Base-by-base conservation (phyloP, 2,797 vertebrate species). In the Tamandua tetradactyla region DNA sequence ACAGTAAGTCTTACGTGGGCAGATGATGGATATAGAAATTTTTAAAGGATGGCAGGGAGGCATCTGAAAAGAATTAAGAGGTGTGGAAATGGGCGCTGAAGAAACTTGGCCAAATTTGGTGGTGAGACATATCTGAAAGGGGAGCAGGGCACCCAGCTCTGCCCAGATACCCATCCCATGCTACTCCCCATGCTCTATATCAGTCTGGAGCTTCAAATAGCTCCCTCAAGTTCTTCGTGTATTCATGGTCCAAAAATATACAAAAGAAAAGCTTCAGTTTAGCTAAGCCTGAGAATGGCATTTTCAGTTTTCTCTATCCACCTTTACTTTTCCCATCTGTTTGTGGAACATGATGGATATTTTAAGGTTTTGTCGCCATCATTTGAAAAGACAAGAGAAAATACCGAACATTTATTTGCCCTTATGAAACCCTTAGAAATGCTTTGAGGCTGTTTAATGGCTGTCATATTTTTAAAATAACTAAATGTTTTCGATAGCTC, bases 71-170 rank as follows among this genome's bases (percentile, higher is more conserved):
- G 55, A 17, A 23, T 7, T 30, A 40, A 68, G 42, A 72, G 22
- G 3, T 15, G 3, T 27, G 44, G 61, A 10, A 3, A 52, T 1
- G 7, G 18, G 20, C 30, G 2, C 11, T 1, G 18, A 44, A 27
- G 18, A 30, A 5, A 37, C 13, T 13, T 22, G 18, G 17, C 23
- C 74, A 7, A 5, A 42, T 14, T 59, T 32, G 66, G 59, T 37
- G 27, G 49, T 35, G 35, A 82, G 81, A 66, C 2, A 3, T 5
- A 32, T 6, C 12, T 40, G 20, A 40, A 11, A 23, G 32, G 23
- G 61, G 1, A 10, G 32, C 69, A 74, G 35, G 35, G 30, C 37
- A 0, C 18, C 18, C 11, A 13, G 9, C 40, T 11, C 18, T 86
- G 49, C 57, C 40, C 42, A 40, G 11, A 9, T 30, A 11, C 5